phyloP scores from a whole-genome alignment of 2,113 vertebrate species.

The Nyctereutes procyonoides region DNA sequence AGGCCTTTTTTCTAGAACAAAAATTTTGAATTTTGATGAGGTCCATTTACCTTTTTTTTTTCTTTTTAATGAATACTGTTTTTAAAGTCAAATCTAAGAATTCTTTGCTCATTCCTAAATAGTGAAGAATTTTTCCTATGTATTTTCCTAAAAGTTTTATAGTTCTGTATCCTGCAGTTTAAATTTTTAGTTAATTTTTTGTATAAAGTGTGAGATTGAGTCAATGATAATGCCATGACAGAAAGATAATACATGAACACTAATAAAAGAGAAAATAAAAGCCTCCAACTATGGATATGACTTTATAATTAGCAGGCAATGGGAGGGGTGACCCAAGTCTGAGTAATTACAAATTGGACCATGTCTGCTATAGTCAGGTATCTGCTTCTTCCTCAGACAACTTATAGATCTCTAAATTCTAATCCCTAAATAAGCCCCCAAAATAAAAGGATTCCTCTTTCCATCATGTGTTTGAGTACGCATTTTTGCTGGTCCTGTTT shows the following conservation, averaged over 20 bases:
- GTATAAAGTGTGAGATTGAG: neutral
- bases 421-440: neutral
- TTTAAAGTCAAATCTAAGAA: neutral
- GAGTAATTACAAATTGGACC: neutral
- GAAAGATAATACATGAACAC: neutral
- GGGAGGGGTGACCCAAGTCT: neutral
- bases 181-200: neutral
- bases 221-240: neutral
- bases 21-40: neutral
- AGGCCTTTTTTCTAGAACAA: neutral
- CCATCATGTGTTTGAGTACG: neutral
- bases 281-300: neutral
- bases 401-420: neutral
- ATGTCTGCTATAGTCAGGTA: neutral
- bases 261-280: neutral
- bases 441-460: neutral
- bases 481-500: neutral
- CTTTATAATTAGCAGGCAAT: neutral
- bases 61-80: neutral
- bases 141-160: neutral
- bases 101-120: neutral
- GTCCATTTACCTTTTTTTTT: neutral
- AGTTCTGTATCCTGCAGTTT: neutral
- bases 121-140: neutral
- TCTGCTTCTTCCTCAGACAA: too few relatives aligned